Evolutionary conservation across 2,888 invertebrate genomes (phyloP), one percentile per base, ranked within the genome.

Genomic region (Cheilosia urbana): DNA sequence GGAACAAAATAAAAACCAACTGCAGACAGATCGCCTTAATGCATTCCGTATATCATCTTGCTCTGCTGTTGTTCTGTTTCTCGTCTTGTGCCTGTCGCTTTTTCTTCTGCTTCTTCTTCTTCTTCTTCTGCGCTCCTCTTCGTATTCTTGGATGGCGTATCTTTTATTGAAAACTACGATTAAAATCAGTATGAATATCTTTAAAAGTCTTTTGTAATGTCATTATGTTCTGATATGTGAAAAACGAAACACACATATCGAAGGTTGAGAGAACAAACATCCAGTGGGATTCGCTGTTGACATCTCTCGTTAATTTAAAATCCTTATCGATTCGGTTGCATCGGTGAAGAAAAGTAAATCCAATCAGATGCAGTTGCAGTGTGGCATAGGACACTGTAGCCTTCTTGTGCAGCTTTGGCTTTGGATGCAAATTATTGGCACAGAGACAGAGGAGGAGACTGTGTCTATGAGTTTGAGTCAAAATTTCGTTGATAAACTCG

Each of bases 291-390:
- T 90, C 91, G 90, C 90, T 90, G 90, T 91, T 91, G 91, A 91
- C 91, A 91, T 91, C 91, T 91, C 91, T 91, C 91, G 91, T 91
- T 91, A 91, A 91, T 91, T 91, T 91, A 91, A 91, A 91, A 24
- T 91, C 91, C 91, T 90, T 91, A 91, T 91, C 91, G 90, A 90
- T 90, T 63, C 66, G 60, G 75, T 72, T 85, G 72, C 72, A 85
- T 85, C 85, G 80, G 72, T 63, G 81, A 51, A 45, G 72, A 68
- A 76, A 63, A 57, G 42, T 40, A 40, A 63, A 66, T 51, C 53
- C 55, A 84, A 69, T 79, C 79, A 57, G 68, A 75, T 84, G 72
- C 77, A 65, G 47, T 30, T 84, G 72, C 77, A 65, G 47, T 30
- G 45, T 65, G 40, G 62, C 68, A 57, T 21, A 58, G 11, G 58